Evolutionary conservation across 1,140 invertebrate species (phyloP).

Genomic region (Cotesia glomerata): DNA sequence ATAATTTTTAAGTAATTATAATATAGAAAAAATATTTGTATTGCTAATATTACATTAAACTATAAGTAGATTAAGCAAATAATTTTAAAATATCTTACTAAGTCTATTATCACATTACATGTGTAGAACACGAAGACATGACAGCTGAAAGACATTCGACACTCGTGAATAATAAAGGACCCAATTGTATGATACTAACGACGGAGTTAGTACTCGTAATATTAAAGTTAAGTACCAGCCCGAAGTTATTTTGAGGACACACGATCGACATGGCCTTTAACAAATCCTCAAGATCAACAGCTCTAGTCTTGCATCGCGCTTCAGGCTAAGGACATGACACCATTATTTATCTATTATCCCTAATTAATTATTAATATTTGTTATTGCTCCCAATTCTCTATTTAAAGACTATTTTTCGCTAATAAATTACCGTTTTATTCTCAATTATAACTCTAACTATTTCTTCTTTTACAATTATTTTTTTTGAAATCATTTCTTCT

Average conservation of each 20-base stretch:
- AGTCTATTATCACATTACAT: not conserved
- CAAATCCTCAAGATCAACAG: slow-evolving; percentile 26
- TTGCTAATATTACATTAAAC: too few species aligned
- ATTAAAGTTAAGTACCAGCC: not conserved
- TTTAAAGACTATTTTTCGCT: too few species aligned
- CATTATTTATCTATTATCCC: not conserved
- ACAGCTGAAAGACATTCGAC: not conserved
- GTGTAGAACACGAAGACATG: not conserved
- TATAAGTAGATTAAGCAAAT: too few species aligned
- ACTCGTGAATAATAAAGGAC: not conserved
- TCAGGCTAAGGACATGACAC: slow-evolving; percentile 5
- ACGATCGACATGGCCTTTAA: slow-evolving; percentile 24
- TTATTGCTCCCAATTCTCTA: too few species aligned
- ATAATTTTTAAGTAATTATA: too few species aligned
- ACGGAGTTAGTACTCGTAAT: not conserved
- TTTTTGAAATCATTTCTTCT: too few species aligned
- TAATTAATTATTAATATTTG: too few species aligned
- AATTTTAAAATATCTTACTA: too few species aligned
- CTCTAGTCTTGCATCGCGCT: not conserved
- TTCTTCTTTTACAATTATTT: too few species aligned
- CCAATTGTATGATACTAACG: not conserved
- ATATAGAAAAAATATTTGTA: too few species aligned
- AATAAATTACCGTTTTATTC: too few species aligned
- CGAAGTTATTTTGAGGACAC: slow-evolving; percentile 12
- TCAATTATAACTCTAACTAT: too few species aligned